Evolutionary conservation across 2,797 vertebrate species (phyloP).

Genomic region (Sphenodon punctatus): DNA sequence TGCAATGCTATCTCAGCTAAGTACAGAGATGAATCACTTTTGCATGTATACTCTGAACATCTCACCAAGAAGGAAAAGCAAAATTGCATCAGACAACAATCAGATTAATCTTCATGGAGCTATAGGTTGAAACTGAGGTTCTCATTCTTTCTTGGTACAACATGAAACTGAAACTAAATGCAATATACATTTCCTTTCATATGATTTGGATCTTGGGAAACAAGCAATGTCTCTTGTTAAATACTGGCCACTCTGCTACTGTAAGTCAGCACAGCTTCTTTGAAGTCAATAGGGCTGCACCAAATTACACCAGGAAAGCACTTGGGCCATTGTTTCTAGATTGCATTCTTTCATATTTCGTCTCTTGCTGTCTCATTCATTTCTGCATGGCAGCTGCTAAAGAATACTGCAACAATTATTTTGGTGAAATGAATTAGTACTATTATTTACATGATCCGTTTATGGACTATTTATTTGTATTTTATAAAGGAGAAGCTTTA

Average conservation of each 20-base stretch:
- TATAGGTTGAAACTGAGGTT: not conserved
- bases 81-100: not conserved
- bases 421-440: not conserved
- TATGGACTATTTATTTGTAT: accelerated
- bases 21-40: constrained; percentile 42
- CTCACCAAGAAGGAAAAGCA: constrained; percentile 20
- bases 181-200: not conserved
- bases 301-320: accelerated
- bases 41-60: not conserved
- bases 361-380: not conserved
- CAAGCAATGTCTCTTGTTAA: not conserved
- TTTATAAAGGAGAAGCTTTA: not conserved
- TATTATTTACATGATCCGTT: not conserved
- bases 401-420: not conserved
- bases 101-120: not conserved
- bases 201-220: not conserved
- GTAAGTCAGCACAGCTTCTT: not conserved
- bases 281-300: not conserved
- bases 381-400: not conserved
- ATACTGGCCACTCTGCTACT: not conserved
- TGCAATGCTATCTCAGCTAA: constrained; percentile 41
- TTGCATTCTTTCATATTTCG: not conserved
- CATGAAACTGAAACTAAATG: not conserved
- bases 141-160: not conserved
- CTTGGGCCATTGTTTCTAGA: not conserved